Conservation (phyloP, 2,797 vertebrate species). For the Dendrocincla fuliginosa region DNA sequence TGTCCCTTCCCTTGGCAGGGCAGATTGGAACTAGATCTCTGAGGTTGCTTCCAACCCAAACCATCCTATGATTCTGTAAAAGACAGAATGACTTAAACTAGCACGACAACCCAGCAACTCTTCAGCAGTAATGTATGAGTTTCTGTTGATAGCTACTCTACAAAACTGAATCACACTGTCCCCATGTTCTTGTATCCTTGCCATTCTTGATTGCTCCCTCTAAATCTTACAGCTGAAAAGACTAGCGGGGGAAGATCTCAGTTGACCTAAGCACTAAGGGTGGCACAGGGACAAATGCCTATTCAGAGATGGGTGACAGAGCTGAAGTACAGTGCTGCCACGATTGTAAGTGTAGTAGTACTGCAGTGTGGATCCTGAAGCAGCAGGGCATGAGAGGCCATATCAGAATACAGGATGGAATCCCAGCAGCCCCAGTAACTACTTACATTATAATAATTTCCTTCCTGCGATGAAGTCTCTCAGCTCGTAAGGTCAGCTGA, state of each 20-base stretch:
- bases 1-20: neutral
- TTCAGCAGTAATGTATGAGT: neutral
- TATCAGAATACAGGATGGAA: neutral
- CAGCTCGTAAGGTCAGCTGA: neutral
- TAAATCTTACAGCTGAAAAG: neutral
- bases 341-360: neutral
- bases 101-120: rapidly evolving
- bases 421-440: neutral
- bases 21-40: neutral
- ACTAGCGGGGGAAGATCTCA: neutral
- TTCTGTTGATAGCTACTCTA: neutral
- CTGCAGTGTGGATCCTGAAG: neutral
- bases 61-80: neutral
- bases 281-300: neutral
- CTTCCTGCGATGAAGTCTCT: neutral
- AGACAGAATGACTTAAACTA: neutral
- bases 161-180: neutral
- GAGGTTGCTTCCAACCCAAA: neutral
- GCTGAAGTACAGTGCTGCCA: neutral
- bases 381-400: rapidly evolving
- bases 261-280: neutral
- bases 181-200: neutral
- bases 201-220: neutral
- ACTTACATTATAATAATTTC: neutral
- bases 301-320: neutral